These are phyloP conservation scores for Sturnira hondurensis DNA, from an alignment of 2,113 vertebrate genomes.

Conservation along the genomic window DNA sequence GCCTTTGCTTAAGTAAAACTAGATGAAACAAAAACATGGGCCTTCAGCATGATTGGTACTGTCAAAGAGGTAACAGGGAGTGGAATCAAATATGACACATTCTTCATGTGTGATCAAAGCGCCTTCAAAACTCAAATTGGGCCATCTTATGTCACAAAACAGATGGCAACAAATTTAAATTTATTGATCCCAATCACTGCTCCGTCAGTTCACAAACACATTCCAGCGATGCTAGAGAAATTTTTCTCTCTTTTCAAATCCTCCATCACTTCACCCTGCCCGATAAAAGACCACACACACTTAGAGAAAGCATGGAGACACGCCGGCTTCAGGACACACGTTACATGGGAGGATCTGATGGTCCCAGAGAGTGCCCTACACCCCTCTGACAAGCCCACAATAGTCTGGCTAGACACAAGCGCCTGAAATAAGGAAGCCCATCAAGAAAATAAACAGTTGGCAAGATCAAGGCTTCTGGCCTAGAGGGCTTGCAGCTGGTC, in stretches of 20 bases:
- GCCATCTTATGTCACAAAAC: conserved; percentile 30
- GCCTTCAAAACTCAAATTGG: conserved; percentile 20
- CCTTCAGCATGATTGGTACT: background rate
- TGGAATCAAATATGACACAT: conserved; percentile 7
- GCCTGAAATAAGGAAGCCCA: conserved; percentile 55
- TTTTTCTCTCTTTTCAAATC: background rate
- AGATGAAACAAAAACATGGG: background rate
- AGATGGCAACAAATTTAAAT: conserved; percentile 41
- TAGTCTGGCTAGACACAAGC: conserved; percentile 20
- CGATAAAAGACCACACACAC: conserved; percentile 50
- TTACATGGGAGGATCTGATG: background rate
- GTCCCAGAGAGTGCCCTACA: background rate
- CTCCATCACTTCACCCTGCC: conserved; percentile 6
- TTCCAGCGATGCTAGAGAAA: background rate
- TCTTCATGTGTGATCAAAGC: conserved; percentile 40
- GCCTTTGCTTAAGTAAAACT: conserved; percentile 14
- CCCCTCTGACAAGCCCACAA: conserved; percentile 47
- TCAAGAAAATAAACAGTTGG: conserved; percentile 70
- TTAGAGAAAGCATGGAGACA: conserved; percentile 48
- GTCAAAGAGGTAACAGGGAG: background rate
- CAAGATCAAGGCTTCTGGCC: conserved; percentile 48
- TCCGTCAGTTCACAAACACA: background rate
- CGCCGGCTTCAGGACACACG: conserved; percentile 49
- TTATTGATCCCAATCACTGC: conserved; percentile 18
- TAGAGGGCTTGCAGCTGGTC: conserved; percentile 67